Base-by-base conservation (phyloP, 2,113 vertebrate species). In the Prietella phreatophila region DNA sequence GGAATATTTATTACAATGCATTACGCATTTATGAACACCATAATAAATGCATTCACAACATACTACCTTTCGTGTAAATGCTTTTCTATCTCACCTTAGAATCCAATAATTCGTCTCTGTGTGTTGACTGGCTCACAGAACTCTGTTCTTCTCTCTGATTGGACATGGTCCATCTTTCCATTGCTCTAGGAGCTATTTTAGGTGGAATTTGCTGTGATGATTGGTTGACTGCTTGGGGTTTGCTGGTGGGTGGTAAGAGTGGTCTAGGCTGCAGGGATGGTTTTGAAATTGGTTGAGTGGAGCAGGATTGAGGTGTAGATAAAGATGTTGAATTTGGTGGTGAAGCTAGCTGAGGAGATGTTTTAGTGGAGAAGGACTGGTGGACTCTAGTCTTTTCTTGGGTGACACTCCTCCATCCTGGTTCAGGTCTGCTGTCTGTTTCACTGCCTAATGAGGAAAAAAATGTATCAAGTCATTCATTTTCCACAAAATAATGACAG, bases 391-490 rank as follows among this genome's bases (percentile, higher is more conserved):
- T 93, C 93, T 95, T 97, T 84, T 96, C 96, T 42, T 93, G 93
- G 0, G 94, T 93, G n/a, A 95, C 88, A 67, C 93, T 95, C 91
- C 96, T 93, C 96, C 96, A 96, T 71, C 93, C 90, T 15, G 95
- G 96, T 30, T 93, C 82, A 1, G 90, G 19, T 30, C 10, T 58
- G 30, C 20, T 39, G 5, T 91, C 89, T 36, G 71, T 25, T 56
- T 88, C 89, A 85, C 78, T 87, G 14, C 47, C 56, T 50, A 60
- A 47, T 36, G 78, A 39, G 5, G 5, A 78, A 50, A 50, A 67
- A 65, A n/a, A n/a, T 14, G 14, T 0, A n/a, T 13, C 0, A 65
- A 65, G 65, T 67, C 63, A 67, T 71, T 36, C 1, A 36, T 71
- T 71, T 7, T 39, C 17, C 33, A 73, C 17, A 3, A 71, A 19